These are phyloP conservation scores for Pocillopora grandis DNA, from an alignment of 92 coral and sea anemone genomes.

Conservation along the genomic window DNA sequence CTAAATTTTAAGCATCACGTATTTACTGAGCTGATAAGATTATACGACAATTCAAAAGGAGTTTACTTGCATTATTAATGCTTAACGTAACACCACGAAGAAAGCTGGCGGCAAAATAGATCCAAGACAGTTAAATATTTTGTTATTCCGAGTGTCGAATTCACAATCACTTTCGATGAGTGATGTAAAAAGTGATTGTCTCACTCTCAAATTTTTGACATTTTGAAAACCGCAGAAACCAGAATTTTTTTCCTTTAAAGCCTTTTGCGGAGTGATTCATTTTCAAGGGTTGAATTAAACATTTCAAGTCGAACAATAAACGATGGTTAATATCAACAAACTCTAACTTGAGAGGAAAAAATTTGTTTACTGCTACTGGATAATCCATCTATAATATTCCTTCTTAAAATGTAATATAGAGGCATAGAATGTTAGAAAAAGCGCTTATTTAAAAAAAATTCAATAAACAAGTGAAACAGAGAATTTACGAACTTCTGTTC, in stretches of 20 bases:
- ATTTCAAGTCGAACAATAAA: background rate
- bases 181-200: no score
- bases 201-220: no score
- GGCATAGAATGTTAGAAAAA: background rate
- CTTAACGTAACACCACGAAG: no score
- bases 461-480: background rate
- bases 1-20: no score
- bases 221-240: no score
- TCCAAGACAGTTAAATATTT: no score
- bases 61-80: no score
- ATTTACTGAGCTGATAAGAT: no score
- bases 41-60: no score
- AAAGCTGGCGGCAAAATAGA: no score
- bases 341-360: background rate
- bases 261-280: background rate
- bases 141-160: no score
- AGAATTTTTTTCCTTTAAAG: slow-evolving; percentile 8
- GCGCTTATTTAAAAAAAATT: slow-evolving; percentile 5
- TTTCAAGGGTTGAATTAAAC: background rate
- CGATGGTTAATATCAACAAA: background rate
- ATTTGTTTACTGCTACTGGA: background rate
- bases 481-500: background rate
- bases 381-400: background rate
- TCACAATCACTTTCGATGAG: no score
- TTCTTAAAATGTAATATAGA: background rate